phyloP scores from a whole-genome alignment of 1,140 invertebrate genomes.

The Temnothorax nylanderi region DNA sequence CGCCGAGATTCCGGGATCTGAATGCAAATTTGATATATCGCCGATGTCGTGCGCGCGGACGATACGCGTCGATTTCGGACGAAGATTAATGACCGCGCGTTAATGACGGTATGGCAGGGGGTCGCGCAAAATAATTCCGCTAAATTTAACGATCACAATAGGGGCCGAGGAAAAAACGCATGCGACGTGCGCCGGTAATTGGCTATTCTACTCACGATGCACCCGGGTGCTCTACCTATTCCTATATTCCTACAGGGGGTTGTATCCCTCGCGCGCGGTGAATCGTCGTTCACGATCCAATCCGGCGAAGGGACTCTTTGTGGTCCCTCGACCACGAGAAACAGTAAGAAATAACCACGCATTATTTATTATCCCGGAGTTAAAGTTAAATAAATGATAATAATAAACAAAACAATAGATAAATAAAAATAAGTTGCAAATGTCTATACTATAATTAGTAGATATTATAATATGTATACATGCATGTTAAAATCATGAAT shows the following conservation, averaged over 20 bases:
- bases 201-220: constrained; percentile 68
- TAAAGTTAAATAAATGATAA: not conserved
- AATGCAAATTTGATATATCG: constrained; percentile 47
- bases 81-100: constrained; percentile 68
- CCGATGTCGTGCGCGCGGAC: constrained; percentile 33
- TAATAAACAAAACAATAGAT: not conserved
- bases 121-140: constrained; percentile 71
- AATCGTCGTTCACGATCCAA: constrained; percentile 34
- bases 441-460: not conserved
- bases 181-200: constrained; percentile 65
- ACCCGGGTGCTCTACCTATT: constrained; percentile 1
- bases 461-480: not conserved
- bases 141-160: constrained; percentile 75
- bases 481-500: not conserved
- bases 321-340: not conserved
- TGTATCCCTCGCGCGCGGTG: not conserved
- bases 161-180: constrained; percentile 31
- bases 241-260: not conserved
- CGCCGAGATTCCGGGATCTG: constrained; percentile 24
- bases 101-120: constrained; percentile 27
- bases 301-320: constrained; percentile 49
- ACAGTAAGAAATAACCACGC: not conserved
- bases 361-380: not conserved
- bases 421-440: not conserved
- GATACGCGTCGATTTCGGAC: constrained; percentile 51